Conservation (phyloP, 2,797 vertebrate genomes). For the Falco peregrinus region DNA sequence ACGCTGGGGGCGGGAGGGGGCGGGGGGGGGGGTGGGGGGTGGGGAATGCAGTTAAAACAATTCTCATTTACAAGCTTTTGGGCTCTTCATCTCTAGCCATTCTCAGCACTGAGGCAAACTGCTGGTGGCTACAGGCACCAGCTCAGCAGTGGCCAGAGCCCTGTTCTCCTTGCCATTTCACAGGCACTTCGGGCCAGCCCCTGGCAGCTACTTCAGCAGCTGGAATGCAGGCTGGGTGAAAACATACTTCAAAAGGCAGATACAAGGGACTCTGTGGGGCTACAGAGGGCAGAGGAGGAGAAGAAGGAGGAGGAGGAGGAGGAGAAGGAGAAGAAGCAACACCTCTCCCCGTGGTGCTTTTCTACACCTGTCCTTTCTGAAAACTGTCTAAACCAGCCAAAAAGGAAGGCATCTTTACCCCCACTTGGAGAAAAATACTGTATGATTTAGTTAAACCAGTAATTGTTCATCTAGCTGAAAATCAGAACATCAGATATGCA, state of each 20-base stretch:
- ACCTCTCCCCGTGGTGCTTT: neutral
- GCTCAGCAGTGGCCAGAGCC: neutral
- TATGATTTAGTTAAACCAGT: neutral
- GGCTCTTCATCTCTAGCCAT: neutral
- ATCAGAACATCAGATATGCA: neutral
- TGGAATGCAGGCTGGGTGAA: neutral
- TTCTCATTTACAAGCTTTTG: neutral
- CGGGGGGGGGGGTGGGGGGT: no score
- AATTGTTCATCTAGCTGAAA: neutral
- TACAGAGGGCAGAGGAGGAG: neutral
- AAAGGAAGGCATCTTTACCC: neutral
- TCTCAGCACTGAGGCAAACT: neutral
- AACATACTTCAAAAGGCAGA: neutral
- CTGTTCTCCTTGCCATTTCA: neutral
- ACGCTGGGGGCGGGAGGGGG: rapidly evolving
- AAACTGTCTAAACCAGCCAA: neutral
- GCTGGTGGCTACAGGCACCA: rapidly evolving
- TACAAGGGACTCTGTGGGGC: neutral
- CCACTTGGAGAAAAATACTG: neutral
- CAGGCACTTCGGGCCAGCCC: neutral
- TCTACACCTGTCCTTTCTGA: neutral
- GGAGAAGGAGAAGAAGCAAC: neutral
- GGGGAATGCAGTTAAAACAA: neutral
- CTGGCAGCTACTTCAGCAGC: neutral
- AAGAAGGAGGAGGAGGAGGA: neutral